A percentile compares a stretch with the other conserved stretches of the same genome.
Conservation (phyloP, 2,888 invertebrate species). For the Leptopterna dolabrata region DNA sequence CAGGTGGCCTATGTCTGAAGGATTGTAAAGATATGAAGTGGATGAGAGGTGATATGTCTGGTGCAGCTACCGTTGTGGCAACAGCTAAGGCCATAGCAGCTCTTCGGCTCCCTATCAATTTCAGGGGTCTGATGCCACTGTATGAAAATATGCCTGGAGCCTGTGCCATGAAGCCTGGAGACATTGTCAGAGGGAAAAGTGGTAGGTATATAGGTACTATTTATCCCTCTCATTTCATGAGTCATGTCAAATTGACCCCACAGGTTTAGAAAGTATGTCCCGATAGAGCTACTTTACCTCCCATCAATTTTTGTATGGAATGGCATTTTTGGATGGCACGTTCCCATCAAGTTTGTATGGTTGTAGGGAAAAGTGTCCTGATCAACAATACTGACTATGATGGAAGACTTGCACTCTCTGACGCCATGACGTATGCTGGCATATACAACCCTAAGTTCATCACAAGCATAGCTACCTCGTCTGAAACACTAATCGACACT, state of each 20-base stretch:
- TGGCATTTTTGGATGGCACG: no score
- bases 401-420: constrained; percentile 82
- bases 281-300: no score
- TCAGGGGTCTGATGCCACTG: constrained; percentile 78
- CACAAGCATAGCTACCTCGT: constrained; percentile 79
- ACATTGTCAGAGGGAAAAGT: constrained; percentile 79
- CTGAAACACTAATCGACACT: constrained; percentile 75
- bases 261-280: no score
- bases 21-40: constrained; percentile 72
- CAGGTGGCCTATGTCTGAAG: constrained; percentile 80
- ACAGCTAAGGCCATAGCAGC: constrained; percentile 58
- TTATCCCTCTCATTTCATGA: no score
- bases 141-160: constrained; percentile 86
- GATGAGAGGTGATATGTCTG: constrained; percentile 89
- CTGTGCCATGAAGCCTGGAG: constrained; percentile 82
- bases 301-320: neutral
- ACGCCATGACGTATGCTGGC: constrained; percentile 83
- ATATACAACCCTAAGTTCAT: constrained; percentile 79
- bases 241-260: no score
- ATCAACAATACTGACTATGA: constrained; percentile 83
- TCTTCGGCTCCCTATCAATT: constrained; percentile 60
- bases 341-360: neutral
- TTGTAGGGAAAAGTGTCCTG: constrained; percentile 76
- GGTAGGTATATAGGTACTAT: constrained; percentile 75
- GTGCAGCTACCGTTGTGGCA: constrained; percentile 68